A percentile compares a stretch with the other conserved stretches of the same genome.
These are phyloP conservation scores for Pheosia gnoma DNA, from an alignment of 2,888 invertebrate genomes.

Conservation along the genomic window DNA sequence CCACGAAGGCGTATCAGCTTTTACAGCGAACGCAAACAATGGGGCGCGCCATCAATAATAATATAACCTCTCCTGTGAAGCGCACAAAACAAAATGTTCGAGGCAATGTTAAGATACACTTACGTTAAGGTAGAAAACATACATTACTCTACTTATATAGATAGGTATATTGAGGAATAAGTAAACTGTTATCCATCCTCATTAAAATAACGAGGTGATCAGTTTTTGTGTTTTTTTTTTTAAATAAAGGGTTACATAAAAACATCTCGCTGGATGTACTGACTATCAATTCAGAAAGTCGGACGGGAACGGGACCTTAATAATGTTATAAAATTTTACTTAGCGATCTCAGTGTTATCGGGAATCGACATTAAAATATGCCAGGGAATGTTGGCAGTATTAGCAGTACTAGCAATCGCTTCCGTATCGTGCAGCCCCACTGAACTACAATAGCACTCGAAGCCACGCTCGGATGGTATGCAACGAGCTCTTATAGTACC, in stretches of 20 bases:
- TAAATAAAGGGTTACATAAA: slow-evolving; percentile 14
- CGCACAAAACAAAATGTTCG: not conserved
- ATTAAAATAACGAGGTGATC: not conserved
- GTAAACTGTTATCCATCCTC: too few species aligned
- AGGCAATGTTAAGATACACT: not conserved
- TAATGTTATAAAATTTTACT: slow-evolving; percentile 25
- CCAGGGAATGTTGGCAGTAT: slow-evolving; percentile 19
- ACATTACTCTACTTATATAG: too few species aligned
- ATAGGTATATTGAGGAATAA: too few species aligned
- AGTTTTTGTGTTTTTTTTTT: too few species aligned
- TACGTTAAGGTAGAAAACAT: not conserved
- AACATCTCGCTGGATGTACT: slow-evolving; percentile 15
- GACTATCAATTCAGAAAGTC: slow-evolving; percentile 13
- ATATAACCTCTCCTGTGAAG: not conserved
- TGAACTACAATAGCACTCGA: slow-evolving; percentile 32
- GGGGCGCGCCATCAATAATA: slow-evolving; percentile 1
- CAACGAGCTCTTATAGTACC: slow-evolving; percentile 38
- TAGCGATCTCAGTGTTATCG: slow-evolving; percentile 29
- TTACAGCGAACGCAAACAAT: slow-evolving; percentile 8
- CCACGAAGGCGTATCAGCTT: slow-evolving; percentile 1
- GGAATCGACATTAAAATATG: slow-evolving; percentile 19
- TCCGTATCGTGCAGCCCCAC: slow-evolving; percentile 28
- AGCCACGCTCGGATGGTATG: slow-evolving; percentile 26
- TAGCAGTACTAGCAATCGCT: slow-evolving; percentile 28
- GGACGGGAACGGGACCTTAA: slow-evolving; percentile 5